Conservation (phyloP, 2,888 invertebrate genomes). For the Capitulum mitella region DNA sequence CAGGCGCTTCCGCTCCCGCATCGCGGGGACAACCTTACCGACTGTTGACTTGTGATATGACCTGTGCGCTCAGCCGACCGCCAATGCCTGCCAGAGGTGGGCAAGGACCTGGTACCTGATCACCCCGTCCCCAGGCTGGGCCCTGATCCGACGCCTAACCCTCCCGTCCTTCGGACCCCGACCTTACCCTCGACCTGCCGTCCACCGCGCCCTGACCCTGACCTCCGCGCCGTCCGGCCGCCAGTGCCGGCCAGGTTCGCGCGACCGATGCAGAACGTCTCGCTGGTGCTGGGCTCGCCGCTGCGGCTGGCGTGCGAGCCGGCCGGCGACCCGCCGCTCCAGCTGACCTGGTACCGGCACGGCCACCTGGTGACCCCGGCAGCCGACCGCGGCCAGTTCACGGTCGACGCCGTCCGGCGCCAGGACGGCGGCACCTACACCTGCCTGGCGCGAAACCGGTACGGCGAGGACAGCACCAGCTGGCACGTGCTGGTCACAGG, state of each 20-base stretch:
- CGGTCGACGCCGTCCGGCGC: conserved; percentile 39
- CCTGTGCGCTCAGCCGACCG: no score
- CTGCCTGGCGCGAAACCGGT: conserved; percentile 48
- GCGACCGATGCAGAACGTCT: conserved; percentile 41
- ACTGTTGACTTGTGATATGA: no score
- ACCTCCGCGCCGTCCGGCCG: not conserved
- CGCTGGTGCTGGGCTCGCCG: conserved; percentile 42
- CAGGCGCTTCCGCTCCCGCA: no score
- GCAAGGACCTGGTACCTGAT: no score
- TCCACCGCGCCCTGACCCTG: not conserved
- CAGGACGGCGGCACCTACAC: conserved; percentile 44
- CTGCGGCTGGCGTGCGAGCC: conserved; percentile 44
- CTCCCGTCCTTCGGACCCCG: no score
- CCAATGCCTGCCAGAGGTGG: no score
- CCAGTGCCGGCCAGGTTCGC: conserved; percentile 39
- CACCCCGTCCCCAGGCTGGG: no score
- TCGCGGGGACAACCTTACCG: no score
- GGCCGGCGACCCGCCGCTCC: conserved; percentile 45
- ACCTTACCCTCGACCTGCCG: no score
- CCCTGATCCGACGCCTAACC: no score
- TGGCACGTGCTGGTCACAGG: conserved; percentile 48
- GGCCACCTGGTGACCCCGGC: conserved; percentile 34
- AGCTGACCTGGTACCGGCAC: conserved; percentile 43
- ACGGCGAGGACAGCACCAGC: conserved; percentile 46
- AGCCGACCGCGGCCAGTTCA: conserved; percentile 38